Evolutionary conservation across 2,797 vertebrate genomes (phyloP).

Genomic region (Pampus argenteus): DNA sequence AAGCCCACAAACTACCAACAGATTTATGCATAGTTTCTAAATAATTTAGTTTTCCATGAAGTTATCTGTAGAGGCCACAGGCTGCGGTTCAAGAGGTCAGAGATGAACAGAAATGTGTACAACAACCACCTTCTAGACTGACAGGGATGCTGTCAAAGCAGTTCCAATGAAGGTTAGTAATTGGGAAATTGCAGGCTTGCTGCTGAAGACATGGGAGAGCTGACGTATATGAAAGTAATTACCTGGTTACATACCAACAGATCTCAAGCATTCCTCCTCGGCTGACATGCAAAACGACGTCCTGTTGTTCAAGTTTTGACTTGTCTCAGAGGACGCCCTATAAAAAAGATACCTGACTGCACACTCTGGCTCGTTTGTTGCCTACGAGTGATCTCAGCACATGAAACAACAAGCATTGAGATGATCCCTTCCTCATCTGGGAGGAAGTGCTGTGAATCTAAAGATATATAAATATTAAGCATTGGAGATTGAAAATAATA

Average conservation of each 20-base stretch:
- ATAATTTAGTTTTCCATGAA: slow-evolving; percentile 26
- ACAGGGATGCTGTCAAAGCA: slow-evolving; percentile 54
- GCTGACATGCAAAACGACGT: slow-evolving; percentile 77
- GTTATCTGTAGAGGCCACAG: background rate
- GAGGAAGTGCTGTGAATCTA: slow-evolving; percentile 28
- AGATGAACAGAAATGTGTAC: slow-evolving; percentile 46
- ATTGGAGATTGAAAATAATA: slow-evolving; percentile 9
- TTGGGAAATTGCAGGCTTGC: slow-evolving; percentile 68
- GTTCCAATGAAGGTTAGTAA: slow-evolving; percentile 59
- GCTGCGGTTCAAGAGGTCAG: slow-evolving; percentile 30
- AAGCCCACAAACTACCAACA: slow-evolving; percentile 17
- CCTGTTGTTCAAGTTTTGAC: slow-evolving; percentile 81
- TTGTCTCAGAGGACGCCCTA: slow-evolving; percentile 72
- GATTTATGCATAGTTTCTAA: slow-evolving; percentile 14
- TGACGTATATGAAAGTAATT: slow-evolving; percentile 80
- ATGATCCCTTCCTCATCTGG: slow-evolving; percentile 39
- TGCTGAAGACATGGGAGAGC: slow-evolving; percentile 53
- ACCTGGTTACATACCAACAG: slow-evolving; percentile 75
- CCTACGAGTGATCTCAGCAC: slow-evolving; percentile 54
- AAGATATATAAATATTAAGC: background rate
- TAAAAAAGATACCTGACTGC: slow-evolving; percentile 71
- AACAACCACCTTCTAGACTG: slow-evolving; percentile 39
- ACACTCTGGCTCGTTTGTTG: slow-evolving; percentile 56
- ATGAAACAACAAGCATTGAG: slow-evolving; percentile 69
- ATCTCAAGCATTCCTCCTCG: slow-evolving; percentile 76